phyloP scores from a whole-genome alignment of 2,113 vertebrate species.

The Trematocara zebra region DNA sequence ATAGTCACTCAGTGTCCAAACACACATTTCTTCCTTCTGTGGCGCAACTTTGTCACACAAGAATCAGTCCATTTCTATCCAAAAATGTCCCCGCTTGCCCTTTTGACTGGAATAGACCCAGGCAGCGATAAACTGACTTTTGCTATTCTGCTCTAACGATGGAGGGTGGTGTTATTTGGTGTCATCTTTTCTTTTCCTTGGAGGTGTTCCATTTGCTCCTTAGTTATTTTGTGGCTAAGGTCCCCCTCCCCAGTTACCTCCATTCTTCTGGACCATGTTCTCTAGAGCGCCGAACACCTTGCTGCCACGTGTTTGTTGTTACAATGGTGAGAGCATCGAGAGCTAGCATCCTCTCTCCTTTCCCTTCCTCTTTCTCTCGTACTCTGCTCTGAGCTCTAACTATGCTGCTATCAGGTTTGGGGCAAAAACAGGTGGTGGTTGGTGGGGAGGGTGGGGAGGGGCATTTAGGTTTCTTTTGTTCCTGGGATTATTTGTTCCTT shows the following conservation, averaged over 20 bases:
- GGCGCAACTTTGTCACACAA: slow-evolving; percentile 12
- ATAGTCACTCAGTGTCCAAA: slow-evolving; percentile 1
- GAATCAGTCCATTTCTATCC: slow-evolving; percentile 6
- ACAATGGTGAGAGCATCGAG: slow-evolving; percentile 12
- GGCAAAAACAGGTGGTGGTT: not conserved
- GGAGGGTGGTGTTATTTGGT: not conserved
- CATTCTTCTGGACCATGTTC: slow-evolving; percentile 1
- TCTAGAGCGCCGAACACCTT: not conserved
- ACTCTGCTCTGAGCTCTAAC: slow-evolving; percentile 31
- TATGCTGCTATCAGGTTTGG: slow-evolving; percentile 45
- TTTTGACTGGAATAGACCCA: slow-evolving; percentile 12
- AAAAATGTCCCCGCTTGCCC: not conserved
- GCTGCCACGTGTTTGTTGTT: not conserved
- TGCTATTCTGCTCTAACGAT: not conserved
- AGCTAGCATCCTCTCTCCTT: slow-evolving; percentile 18
- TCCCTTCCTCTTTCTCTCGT: not conserved
- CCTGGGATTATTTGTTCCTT: slow-evolving; percentile 69
- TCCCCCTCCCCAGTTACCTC: not conserved
- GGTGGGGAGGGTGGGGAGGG: not conserved
- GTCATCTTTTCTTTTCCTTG: not conserved
- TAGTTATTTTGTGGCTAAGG: not conserved
- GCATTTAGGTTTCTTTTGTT: slow-evolving; percentile 65
- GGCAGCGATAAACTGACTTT: not conserved
- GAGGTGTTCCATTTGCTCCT: not conserved
- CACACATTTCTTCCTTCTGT: slow-evolving; percentile 13